These are phyloP conservation scores for Hesperophylax magnus DNA, from an alignment of 1,140 invertebrate species.

Conservation along the genomic window DNA sequence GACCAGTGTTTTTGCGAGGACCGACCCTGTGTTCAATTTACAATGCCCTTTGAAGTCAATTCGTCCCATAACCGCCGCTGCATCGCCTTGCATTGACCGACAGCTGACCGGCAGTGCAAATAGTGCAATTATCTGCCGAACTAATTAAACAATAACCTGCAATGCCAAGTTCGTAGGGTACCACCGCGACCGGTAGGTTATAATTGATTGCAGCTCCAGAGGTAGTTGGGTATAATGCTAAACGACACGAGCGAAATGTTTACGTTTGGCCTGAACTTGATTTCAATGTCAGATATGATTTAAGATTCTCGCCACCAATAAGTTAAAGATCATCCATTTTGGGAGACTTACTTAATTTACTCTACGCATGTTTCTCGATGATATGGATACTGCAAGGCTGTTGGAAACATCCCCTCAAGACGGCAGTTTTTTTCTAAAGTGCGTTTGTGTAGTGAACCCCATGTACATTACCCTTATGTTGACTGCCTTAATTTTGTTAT, in stretches of 20 bases:
- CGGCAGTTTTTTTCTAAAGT: no score
- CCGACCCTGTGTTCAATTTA: not conserved
- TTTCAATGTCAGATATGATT: not conserved
- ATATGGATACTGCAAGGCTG: no score
- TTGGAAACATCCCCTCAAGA: no score
- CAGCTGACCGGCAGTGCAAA: not conserved
- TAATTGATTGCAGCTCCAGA: no score
- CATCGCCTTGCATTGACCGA: not conserved
- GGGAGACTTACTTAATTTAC: no score
- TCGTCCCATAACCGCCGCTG: not conserved
- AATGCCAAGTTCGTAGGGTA: slow-evolving; percentile 2
- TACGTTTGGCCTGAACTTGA: not conserved
- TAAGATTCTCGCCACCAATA: no score
- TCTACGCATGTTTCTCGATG: no score
- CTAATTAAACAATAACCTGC: slow-evolving; percentile 4
- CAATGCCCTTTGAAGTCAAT: not conserved
- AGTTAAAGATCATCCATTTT: no score
- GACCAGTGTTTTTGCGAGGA: not conserved
- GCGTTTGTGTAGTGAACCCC: no score
- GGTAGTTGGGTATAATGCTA: no score
- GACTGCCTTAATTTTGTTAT: no score
- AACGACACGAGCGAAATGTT: not conserved
- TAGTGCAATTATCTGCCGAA: not conserved
- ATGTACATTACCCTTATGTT: no score
- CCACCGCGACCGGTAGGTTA: not conserved